Percentiles rank a stretch among this genome's conserved stretches.
Conservation (phyloP, 1,140 invertebrate species). For the Procambarus virginalis region DNA sequence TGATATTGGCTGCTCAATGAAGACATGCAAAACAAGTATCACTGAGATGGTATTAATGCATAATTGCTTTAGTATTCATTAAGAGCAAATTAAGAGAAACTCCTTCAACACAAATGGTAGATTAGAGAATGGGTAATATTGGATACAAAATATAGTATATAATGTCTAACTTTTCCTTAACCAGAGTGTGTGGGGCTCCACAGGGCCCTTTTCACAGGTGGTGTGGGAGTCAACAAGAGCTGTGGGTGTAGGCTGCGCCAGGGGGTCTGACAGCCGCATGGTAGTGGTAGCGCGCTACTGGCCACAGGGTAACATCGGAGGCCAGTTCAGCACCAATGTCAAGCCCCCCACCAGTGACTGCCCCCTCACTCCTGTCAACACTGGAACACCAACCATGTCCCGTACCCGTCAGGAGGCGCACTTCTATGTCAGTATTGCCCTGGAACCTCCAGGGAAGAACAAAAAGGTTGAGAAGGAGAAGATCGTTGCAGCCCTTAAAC, state of each 20-base stretch:
- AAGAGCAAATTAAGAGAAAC: too few species aligned
- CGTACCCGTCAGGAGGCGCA: slow-evolving; percentile 53
- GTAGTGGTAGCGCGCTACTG: slow-evolving; percentile 86
- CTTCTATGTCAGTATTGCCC: slow-evolving; percentile 45
- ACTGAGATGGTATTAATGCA: too few species aligned
- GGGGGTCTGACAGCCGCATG: slow-evolving; percentile 80
- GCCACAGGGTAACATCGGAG: slow-evolving; percentile 85
- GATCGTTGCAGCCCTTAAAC: not conserved
- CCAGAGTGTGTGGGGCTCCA: too few species aligned
- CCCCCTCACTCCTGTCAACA: not conserved
- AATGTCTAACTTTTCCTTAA: too few species aligned
- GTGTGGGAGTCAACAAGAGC: slow-evolving; percentile 87
- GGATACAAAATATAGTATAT: too few species aligned
- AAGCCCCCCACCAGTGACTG: slow-evolving; percentile 74
- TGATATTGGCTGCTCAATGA: too few species aligned
- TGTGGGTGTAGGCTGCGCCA: slow-evolving; percentile 88
- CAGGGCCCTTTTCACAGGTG: slow-evolving; percentile 93
- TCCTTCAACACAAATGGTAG: too few species aligned
- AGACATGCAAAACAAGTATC: too few species aligned
- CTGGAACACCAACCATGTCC: not conserved
- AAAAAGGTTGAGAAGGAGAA: slow-evolving; percentile 1
- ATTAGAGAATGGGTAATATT: too few species aligned
- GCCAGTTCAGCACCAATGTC: slow-evolving; percentile 85
- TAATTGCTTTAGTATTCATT: too few species aligned
- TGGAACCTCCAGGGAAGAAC: slow-evolving; percentile 47